These are phyloP conservation scores for Platanista minor DNA, from an alignment of 2,113 vertebrate genomes.

Conservation along the genomic window DNA sequence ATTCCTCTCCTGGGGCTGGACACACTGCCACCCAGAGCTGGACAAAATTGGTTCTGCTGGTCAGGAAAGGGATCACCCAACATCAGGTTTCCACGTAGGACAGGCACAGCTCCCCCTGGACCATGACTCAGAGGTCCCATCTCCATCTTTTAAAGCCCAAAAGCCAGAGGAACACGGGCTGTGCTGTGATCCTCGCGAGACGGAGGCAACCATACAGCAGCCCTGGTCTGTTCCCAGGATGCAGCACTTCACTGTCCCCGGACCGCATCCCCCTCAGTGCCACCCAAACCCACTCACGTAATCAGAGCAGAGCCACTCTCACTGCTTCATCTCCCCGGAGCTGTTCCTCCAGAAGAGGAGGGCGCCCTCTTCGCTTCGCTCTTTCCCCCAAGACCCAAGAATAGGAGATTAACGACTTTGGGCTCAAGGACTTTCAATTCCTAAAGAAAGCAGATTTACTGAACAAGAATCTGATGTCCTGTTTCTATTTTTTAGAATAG, in stretches of 20 bases:
- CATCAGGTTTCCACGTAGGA: not conserved
- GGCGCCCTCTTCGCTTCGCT: not conserved
- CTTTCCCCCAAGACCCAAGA: not conserved
- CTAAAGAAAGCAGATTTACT: not conserved
- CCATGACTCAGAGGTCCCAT: not conserved
- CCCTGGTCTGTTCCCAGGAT: not conserved
- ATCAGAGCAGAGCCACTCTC: not conserved
- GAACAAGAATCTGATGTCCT: not conserved
- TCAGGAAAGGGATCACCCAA: not conserved
- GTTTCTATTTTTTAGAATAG: not conserved
- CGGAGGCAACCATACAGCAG: not conserved
- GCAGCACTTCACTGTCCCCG: no score
- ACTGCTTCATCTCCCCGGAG: not conserved
- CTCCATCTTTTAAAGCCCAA: not conserved
- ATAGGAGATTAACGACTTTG: not conserved
- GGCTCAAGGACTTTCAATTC: not conserved
- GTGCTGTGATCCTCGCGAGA: not conserved
- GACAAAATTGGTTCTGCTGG: not conserved
- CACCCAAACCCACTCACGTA: no score
- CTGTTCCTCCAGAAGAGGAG: not conserved
- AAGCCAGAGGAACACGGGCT: not conserved
- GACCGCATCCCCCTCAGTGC: rapidly evolving
- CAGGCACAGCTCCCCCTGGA: not conserved
- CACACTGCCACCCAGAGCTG: not conserved
- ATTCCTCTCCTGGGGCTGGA: not conserved